Conservation (phyloP, 2,113 vertebrate genomes). For the Brachyhypopomus occidentalis region DNA sequence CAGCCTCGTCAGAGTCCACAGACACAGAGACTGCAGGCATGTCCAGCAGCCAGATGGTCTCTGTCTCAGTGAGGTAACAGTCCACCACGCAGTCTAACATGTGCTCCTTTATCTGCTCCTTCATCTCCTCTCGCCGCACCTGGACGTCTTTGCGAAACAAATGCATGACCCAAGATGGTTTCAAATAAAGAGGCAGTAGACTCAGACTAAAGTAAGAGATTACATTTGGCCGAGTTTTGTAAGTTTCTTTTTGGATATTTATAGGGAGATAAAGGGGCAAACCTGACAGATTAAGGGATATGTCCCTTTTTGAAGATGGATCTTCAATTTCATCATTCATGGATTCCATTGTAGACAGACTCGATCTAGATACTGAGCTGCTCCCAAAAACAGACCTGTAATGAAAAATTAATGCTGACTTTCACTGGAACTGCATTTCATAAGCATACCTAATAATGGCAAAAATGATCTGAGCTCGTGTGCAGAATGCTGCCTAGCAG, state of each 20-base stretch:
- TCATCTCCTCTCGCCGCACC: slow-evolving; percentile 56
- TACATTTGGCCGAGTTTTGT: too few relatives aligned
- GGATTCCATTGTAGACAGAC: slow-evolving; percentile 66
- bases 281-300: slow-evolving; percentile 71
- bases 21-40: slow-evolving; percentile 74
- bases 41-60: slow-evolving; percentile 78
- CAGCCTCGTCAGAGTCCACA: slow-evolving; percentile 75
- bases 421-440: neutral
- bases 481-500: neutral
- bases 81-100: slow-evolving; percentile 74
- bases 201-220: too few relatives aligned
- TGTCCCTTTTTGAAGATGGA: slow-evolving; percentile 63
- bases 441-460: neutral
- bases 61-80: slow-evolving; percentile 77
- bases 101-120: slow-evolving; percentile 69
- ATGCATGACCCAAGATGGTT: neutral
- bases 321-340: slow-evolving; percentile 73
- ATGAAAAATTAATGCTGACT: slow-evolving; percentile 3
- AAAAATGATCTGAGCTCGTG: neutral
- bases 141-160: slow-evolving; percentile 66
- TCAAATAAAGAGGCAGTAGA: neutral
- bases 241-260: neutral
- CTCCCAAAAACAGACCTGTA: slow-evolving; percentile 77
- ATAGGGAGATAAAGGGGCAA: neutral
- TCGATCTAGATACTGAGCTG: slow-evolving; percentile 74